Conservation (phyloP, 2,113 vertebrate species). For the Delphinapterus leucas region DNA sequence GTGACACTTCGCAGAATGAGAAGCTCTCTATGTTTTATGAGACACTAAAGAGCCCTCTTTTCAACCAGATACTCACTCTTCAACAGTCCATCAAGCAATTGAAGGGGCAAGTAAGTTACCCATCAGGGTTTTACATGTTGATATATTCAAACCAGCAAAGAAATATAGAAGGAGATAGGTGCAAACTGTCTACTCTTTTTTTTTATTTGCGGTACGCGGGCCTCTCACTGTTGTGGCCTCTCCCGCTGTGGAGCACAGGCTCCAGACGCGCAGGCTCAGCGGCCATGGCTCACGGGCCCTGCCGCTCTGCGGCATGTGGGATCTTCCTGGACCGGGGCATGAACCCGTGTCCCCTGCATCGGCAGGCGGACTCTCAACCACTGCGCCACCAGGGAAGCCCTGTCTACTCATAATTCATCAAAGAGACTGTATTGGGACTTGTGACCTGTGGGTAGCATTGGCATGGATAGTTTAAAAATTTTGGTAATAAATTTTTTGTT, state of each 20-base stretch:
- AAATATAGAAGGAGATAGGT: background rate
- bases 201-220: too few relatives aligned
- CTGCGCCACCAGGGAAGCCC: too few relatives aligned
- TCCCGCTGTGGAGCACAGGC: too few relatives aligned
- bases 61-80: conserved; percentile 94
- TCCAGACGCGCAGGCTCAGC: too few relatives aligned
- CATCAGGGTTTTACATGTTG: background rate
- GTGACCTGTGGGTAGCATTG: background rate
- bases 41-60: conserved; percentile 91
- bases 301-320: rapidly evolving
- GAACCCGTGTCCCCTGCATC: too few relatives aligned
- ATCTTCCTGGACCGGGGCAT: too few relatives aligned
- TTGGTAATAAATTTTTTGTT: background rate
- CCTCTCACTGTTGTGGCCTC: too few relatives aligned
- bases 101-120: conserved; percentile 87
- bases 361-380: too few relatives aligned
- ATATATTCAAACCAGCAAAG: background rate
- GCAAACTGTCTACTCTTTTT: background rate
- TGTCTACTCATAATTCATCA: background rate
- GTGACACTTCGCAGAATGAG: conserved; percentile 90
- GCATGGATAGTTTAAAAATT: background rate
- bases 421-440: background rate
- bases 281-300: too few relatives aligned
- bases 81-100: conserved; percentile 96
- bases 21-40: conserved; percentile 85